A percentile compares a stretch with the other conserved stretches of the same genome.
Evolutionary conservation across 2,888 invertebrate genomes (phyloP).

Genomic region (Conops quadrifasciatus): DNA sequence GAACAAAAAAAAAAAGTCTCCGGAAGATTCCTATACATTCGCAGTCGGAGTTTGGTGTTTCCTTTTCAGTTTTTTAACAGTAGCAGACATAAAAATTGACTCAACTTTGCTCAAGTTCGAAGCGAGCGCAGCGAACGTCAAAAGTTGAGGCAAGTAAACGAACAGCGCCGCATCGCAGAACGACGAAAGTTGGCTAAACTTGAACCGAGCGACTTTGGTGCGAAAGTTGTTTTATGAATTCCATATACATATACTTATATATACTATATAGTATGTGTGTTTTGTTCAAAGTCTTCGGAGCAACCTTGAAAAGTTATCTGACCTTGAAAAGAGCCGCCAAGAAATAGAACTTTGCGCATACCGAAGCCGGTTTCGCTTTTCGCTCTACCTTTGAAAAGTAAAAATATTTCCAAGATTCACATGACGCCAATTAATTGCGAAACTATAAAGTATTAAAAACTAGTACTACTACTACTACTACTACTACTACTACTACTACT

Average conservation of each 20-base stretch:
- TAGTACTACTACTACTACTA: background rate
- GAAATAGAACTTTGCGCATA: conserved; percentile 20
- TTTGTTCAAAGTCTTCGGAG: conserved; percentile 19
- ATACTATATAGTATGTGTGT: conserved; percentile 3
- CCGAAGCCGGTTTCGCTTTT: background rate
- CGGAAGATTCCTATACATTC: too few relatives aligned
- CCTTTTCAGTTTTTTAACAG: conserved; percentile 10
- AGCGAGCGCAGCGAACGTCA: conserved; percentile 34
- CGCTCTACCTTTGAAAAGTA: too few relatives aligned
- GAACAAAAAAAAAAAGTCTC: background rate
- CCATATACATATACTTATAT: conserved; percentile 9
- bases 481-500: too few relatives aligned
- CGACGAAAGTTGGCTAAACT: conserved; percentile 49
- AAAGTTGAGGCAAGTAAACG: conserved; percentile 41
- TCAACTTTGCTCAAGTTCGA: conserved; percentile 46
- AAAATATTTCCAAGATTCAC: background rate
- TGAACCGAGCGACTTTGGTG: conserved; percentile 48
- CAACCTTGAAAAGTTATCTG: conserved; percentile 54
- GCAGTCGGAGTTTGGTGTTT: background rate
- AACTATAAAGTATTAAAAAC: background rate
- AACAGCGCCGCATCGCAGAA: conserved; percentile 37
- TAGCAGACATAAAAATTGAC: conserved; percentile 1
- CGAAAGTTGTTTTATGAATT: conserved; percentile 40
- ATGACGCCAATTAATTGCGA: background rate
- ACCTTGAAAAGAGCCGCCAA: conserved; percentile 57